phyloP scores from a whole-genome alignment of 2,113 vertebrate species.

The Arothron firmamentum region DNA sequence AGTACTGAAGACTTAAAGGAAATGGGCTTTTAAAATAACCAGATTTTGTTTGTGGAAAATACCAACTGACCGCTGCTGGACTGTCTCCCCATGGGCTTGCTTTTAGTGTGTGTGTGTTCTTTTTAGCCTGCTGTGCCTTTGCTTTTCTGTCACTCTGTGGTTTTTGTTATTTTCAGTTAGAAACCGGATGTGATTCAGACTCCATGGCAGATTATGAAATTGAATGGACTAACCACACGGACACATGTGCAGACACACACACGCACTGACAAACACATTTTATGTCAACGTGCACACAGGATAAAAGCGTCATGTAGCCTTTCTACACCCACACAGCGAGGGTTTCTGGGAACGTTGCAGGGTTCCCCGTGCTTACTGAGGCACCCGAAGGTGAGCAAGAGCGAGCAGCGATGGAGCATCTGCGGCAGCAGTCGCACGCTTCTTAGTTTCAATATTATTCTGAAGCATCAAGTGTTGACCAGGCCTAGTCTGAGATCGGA shows the following conservation, averaged over 20 bases:
- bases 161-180: constrained; percentile 68
- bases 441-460: constrained; percentile 68
- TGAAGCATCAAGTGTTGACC: constrained; percentile 52
- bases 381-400: constrained; percentile 48
- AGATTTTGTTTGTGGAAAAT: constrained; percentile 21
- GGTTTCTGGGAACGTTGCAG: constrained; percentile 58
- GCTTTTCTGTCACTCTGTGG: constrained; percentile 70
- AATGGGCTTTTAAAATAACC: not conserved
- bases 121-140: constrained; percentile 52
- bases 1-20: too few species aligned
- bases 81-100: not conserved
- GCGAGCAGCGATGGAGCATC: constrained; percentile 25
- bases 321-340: constrained; percentile 46
- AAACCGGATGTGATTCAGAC: constrained; percentile 75
- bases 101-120: constrained; percentile 15
- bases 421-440: constrained; percentile 24
- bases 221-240: constrained; percentile 59
- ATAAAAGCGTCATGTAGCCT: constrained; percentile 5
- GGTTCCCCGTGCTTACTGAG: constrained; percentile 51
- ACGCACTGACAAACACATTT: not conserved
- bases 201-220: constrained; percentile 65
- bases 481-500: constrained; percentile 45
- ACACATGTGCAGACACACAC: constrained; percentile 3
- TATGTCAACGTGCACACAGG: constrained; percentile 1
- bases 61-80: constrained; percentile 29